These are phyloP conservation scores for Drymonia ruficornis DNA, from an alignment of 2,888 invertebrate genomes.

Conservation along the genomic window DNA sequence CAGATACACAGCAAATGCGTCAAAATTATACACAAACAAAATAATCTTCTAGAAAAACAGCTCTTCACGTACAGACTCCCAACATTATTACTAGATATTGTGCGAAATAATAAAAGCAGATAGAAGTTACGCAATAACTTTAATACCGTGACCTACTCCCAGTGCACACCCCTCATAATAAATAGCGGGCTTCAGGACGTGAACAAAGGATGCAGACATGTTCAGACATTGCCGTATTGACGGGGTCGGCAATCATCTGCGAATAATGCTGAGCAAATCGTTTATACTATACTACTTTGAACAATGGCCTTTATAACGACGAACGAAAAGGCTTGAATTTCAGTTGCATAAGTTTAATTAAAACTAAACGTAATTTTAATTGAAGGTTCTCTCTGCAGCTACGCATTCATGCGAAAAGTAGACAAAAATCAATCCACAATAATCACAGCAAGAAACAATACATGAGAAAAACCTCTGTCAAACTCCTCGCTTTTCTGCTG, in stretches of 20 bases:
- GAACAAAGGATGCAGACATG: conserved; percentile 40
- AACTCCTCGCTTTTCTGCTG: conserved; percentile 26
- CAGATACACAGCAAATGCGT: too few relatives aligned
- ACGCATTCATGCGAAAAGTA: too few relatives aligned
- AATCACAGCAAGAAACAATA: not conserved
- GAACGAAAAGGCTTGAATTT: too few relatives aligned
- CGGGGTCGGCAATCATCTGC: conserved; percentile 27
- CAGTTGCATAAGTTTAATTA: too few relatives aligned
- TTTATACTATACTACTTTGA: too few relatives aligned
- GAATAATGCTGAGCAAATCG: conserved; percentile 22
- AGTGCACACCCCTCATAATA: conserved; percentile 31
- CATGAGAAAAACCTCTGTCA: conserved; percentile 13
- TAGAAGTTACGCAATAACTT: not conserved
- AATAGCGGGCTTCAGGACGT: conserved; percentile 28
- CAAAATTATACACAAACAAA: too few relatives aligned
- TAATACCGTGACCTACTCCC: not conserved
- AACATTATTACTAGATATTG: too few relatives aligned
- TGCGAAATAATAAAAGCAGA: not conserved
- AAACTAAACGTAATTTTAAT: not conserved
- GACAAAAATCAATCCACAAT: not conserved
- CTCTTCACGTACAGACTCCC: too few relatives aligned
- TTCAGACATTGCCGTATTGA: conserved; percentile 31
- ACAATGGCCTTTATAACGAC: not conserved
- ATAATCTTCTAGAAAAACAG: too few relatives aligned
- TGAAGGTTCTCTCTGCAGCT: not conserved